Percentiles rank a stretch among this genome's conserved stretches.
Conservation (phyloP, 2,888 invertebrate species). For the Sminthurinus aureus region DNA sequence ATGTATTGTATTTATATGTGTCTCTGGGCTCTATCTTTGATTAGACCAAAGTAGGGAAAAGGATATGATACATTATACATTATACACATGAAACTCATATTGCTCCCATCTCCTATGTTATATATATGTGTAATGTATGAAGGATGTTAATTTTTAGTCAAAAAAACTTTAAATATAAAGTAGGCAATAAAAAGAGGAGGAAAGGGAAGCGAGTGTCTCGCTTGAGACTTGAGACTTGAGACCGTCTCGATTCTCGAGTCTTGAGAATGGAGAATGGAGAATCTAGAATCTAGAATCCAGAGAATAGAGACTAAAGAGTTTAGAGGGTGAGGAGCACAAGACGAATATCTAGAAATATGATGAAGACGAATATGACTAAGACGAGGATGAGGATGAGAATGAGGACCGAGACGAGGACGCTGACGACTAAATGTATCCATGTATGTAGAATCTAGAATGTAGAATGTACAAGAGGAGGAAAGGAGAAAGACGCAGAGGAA, state of each 20-base stretch:
- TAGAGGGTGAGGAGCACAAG: no score
- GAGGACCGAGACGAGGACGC: not conserved
- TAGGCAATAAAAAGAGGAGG: not conserved
- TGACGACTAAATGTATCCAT: not conserved
- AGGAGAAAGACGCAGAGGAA: constrained; percentile 32
- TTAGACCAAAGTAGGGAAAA: not conserved
- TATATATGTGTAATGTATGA: no score
- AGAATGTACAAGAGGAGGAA: constrained; percentile 11
- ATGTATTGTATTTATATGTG: no score
- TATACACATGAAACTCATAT: not conserved
- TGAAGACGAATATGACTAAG: no score
- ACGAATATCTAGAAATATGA: no score
- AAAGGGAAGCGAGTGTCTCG: not conserved
- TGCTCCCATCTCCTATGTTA: no score
- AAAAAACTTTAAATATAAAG: constrained; percentile 1
- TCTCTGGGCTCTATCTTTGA: not conserved
- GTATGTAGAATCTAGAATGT: not conserved
- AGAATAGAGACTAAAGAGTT: no score
- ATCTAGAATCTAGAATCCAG: no score
- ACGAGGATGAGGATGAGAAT: no score
- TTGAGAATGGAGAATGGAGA: no score
- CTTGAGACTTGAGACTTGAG: no score
- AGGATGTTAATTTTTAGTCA: not conserved
- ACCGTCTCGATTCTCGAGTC: no score
- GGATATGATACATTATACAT: not conserved